Evolutionary conservation across 1,140 invertebrate species (phyloP), one percentile per base, ranked within the genome.

Genomic region (Zaprionus ghesquierei): DNA sequence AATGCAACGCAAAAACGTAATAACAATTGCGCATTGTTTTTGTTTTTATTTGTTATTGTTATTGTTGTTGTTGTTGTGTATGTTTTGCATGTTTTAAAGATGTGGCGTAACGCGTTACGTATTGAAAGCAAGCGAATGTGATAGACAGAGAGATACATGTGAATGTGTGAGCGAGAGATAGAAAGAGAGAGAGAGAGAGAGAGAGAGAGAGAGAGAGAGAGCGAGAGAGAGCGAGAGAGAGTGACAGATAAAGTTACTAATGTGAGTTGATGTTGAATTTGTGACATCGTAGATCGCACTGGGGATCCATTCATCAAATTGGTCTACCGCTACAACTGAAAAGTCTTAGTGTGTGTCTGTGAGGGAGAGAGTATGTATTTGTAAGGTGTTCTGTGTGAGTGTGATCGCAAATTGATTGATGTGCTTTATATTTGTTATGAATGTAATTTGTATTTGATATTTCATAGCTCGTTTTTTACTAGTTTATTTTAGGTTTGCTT

Each of bases 361-460:
- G 51, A 44, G 8, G 20, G 9, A 20, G 18, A 44, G 9, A 20
- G 60, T 25, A 20, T 54, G 49, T 74, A 27, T 27, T 15, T 35
- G 50, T 55, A 53, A 35, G 27, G 59, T 50, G 8, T 22, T 65
- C 20, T 41, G 41, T 46, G 50, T 50, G 68, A 56, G 33, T 51
- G 64, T 74, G 44, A 49, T 73, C 6, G 69, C 74, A 79, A 71
- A 72, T 74, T 68, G 71, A 27, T 80, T 74, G 58, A 84, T 89
- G 84, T 89, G 84, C 84, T 89, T 89, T 89, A 66, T 89, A 79
- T 89, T 90, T 84, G 71, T 85, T 87, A 89, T 87, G 84, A 74
- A 71, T 59, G 60, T 89, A 79, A 53, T 85, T 89, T 85, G 86
- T 85, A 89, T 73, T 89, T 89, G 70, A 89, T 89, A 89, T 78